Evolutionary conservation across 2,888 invertebrate genomes (phyloP).

Genomic region (Atherix ibis): DNA sequence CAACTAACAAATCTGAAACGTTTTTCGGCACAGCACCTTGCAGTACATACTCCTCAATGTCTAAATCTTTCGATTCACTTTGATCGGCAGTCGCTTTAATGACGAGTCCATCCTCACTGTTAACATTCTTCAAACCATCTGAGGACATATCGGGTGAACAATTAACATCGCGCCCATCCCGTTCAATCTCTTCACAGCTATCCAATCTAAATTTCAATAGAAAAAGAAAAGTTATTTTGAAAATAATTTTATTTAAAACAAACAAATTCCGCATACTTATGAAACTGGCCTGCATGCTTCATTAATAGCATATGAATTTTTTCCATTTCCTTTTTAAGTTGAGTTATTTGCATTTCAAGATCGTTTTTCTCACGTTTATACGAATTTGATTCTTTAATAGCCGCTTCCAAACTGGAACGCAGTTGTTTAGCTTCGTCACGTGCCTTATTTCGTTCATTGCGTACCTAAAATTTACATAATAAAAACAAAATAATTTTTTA

Average conservation of each 20-base stretch:
- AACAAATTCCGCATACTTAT: constrained; percentile 27
- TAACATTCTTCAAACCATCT: constrained; percentile 32
- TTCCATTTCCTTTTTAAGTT: constrained; percentile 65
- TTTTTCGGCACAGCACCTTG: constrained; percentile 49
- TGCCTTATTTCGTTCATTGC: constrained; percentile 85
- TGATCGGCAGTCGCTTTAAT: constrained; percentile 18
- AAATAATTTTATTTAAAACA: neutral
- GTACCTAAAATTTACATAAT: constrained; percentile 34
- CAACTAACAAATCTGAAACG: constrained; percentile 32
- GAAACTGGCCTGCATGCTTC: constrained; percentile 55
- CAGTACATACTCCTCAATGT: constrained; percentile 43
- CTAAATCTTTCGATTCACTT: constrained; percentile 26
- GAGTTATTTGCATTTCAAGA: constrained; percentile 57
- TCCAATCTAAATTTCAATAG: constrained; percentile 10
- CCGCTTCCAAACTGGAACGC: constrained; percentile 60
- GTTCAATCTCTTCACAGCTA: constrained; percentile 28
- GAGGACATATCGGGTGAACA: constrained; percentile 33
- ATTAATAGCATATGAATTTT: constrained; percentile 51
- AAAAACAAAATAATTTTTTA: neutral
- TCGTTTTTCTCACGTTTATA: constrained; percentile 67
- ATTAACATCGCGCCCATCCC: constrained; percentile 28
- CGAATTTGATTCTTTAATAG: constrained; percentile 56
- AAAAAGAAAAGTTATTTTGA: neutral
- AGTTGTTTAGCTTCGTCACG: constrained; percentile 77
- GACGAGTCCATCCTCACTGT: constrained; percentile 32